These are phyloP conservation scores for Amitus sp. DNA, from an alignment of 2,888 invertebrate species.

Conservation along the genomic window DNA sequence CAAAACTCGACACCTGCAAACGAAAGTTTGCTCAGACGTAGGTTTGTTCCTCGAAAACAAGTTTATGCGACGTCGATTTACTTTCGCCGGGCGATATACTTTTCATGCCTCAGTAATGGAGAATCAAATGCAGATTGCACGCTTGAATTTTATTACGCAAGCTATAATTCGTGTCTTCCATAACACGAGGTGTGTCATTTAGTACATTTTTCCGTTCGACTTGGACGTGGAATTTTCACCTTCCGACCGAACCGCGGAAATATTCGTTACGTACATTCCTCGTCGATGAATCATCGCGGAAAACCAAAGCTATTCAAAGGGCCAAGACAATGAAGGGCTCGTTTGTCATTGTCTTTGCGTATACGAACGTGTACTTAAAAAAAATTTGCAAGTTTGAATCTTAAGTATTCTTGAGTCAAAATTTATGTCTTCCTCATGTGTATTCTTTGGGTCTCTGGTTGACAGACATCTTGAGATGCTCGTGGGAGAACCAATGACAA, in stretches of 20 bases:
- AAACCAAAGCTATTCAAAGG: background rate
- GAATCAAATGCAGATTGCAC: constrained; percentile 34
- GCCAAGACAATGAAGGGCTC: background rate
- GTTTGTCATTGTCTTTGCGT: background rate
- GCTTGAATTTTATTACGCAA: constrained; percentile 26
- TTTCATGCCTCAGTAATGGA: constrained; percentile 39
- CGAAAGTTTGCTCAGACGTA: constrained; percentile 32
- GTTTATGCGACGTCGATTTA: constrained; percentile 38
- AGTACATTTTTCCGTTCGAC: background rate
- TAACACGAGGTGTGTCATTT: background rate
- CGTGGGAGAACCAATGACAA: too few relatives aligned
- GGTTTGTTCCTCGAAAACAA: constrained; percentile 35
- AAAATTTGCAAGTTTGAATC: constrained; percentile 1
- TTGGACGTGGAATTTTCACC: background rate
- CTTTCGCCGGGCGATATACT: constrained; percentile 39
- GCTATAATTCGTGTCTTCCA: background rate
- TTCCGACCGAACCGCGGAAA: background rate
- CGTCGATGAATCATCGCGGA: background rate
- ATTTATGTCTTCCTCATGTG: too few relatives aligned
- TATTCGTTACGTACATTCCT: background rate
- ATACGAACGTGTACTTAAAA: background rate
- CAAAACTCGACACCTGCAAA: constrained; percentile 22
- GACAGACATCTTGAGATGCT: too few relatives aligned
- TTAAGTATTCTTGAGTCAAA: too few relatives aligned
- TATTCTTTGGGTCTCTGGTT: too few relatives aligned